phyloP scores from a whole-genome alignment of 2,888 invertebrate genomes.

The Stratiomys singularior region DNA sequence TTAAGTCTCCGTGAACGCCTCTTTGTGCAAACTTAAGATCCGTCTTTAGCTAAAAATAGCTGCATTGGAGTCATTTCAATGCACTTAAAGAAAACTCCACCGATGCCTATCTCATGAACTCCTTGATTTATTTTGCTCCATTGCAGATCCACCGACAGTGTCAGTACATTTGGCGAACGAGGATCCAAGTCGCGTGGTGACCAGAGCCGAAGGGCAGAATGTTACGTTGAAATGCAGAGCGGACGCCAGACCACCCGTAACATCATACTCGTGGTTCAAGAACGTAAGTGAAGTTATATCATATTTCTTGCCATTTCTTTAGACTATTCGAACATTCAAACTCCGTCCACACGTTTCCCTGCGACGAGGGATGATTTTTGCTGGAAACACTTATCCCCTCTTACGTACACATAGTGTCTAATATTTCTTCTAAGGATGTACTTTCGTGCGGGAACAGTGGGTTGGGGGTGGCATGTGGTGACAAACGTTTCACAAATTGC shows the following conservation, averaged over 20 bases:
- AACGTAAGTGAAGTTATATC: conserved; percentile 72
- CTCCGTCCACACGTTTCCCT: not conserved
- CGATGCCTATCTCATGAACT: conserved; percentile 23
- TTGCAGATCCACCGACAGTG: conserved; percentile 80
- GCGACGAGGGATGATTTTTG: not conserved
- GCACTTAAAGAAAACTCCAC: not conserved
- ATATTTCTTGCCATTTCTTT: conserved; percentile 14
- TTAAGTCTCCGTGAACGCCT: not conserved
- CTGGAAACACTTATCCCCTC: not conserved
- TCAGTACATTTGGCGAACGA: conserved; percentile 75
- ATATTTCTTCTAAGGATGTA: too few species aligned
- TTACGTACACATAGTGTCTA: too few species aligned
- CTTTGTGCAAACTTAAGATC: not conserved
- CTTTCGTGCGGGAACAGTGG: too few species aligned
- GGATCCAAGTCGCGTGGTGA: conserved; percentile 71
- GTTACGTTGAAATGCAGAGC: conserved; percentile 82
- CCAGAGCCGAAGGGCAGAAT: conserved; percentile 76
- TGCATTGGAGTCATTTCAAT: conserved; percentile 16
- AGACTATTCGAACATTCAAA: not conserved
- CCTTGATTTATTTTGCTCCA: conserved; percentile 37
- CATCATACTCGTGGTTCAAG: conserved; percentile 81
- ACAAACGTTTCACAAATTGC: conserved; percentile 19
- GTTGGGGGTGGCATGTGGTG: not conserved
- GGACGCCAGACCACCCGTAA: conserved; percentile 79
- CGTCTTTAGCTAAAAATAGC: conserved; percentile 17